Percentiles rank a stretch among this genome's conserved stretches.
Conservation (phyloP, 2,888 invertebrate species). For the Frankliniella intonsa region DNA sequence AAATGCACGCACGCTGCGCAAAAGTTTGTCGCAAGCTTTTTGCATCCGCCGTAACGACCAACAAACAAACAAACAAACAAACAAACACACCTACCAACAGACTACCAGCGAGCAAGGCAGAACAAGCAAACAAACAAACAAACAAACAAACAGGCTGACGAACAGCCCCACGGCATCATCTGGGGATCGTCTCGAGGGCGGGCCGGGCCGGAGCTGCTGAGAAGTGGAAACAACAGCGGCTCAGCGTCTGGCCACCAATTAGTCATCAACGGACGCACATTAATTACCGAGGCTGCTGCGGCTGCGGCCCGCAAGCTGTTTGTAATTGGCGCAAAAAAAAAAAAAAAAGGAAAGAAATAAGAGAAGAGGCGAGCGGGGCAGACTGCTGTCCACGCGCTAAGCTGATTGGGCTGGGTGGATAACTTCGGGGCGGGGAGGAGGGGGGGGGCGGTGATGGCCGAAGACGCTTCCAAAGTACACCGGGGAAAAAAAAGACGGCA, state of each 20-base stretch:
- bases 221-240: conserved; percentile 14
- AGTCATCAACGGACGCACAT: conserved; percentile 17
- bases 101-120: no score
- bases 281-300: conserved; percentile 1
- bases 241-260: conserved; percentile 2
- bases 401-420: not conserved
- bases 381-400: not conserved
- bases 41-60: no score
- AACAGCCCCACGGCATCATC: no score
- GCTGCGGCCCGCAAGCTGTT: conserved; percentile 6
- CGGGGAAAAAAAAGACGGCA: no score
- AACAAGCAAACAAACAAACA: no score
- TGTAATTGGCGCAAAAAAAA: conserved; percentile 10
- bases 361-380: not conserved
- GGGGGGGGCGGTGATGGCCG: not conserved
- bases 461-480: no score
- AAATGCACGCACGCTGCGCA: no score
- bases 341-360: not conserved
- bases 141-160: no score
- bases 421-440: not conserved
- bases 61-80: no score
- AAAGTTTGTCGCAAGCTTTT: no score
- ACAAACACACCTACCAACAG: no score
- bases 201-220: not conserved
- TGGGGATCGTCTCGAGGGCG: not conserved